Evolutionary conservation across 2,113 vertebrate species (phyloP).

Genomic region (Delphinapterus leucas): DNA sequence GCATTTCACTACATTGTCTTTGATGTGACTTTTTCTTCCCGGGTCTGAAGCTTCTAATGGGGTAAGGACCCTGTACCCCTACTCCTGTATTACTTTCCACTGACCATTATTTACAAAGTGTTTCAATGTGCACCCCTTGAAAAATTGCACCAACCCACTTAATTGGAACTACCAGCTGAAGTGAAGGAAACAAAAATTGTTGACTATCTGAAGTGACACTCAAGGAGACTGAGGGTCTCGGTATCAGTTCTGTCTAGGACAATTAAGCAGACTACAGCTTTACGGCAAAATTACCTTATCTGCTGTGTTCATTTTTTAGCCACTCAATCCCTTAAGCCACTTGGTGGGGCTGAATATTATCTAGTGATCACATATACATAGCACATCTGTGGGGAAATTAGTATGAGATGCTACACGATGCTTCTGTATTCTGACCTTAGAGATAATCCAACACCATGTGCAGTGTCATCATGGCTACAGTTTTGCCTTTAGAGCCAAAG

Average conservation of each 20-base stretch:
- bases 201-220: constrained; percentile 47
- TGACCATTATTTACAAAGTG: not conserved
- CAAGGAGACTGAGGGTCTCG: not conserved
- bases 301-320: not conserved
- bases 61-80: not conserved
- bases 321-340: not conserved
- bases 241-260: not conserved
- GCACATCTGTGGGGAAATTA: not conserved
- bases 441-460: not conserved
- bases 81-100: not conserved
- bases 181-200: not conserved
- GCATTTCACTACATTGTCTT: not conserved
- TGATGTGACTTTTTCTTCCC: not conserved
- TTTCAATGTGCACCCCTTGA: not conserved
- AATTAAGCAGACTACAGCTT: not conserved
- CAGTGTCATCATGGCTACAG: not conserved
- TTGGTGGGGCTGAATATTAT: not conserved
- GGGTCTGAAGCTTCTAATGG: not conserved
- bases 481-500: not conserved
- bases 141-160: not conserved
- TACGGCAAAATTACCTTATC: not conserved
- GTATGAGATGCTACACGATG: not conserved
- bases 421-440: not conserved
- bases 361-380: not conserved
- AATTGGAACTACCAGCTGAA: not conserved